Evolutionary conservation across 2,888 invertebrate species (phyloP).

Genomic region (Microchrysa polita): DNA sequence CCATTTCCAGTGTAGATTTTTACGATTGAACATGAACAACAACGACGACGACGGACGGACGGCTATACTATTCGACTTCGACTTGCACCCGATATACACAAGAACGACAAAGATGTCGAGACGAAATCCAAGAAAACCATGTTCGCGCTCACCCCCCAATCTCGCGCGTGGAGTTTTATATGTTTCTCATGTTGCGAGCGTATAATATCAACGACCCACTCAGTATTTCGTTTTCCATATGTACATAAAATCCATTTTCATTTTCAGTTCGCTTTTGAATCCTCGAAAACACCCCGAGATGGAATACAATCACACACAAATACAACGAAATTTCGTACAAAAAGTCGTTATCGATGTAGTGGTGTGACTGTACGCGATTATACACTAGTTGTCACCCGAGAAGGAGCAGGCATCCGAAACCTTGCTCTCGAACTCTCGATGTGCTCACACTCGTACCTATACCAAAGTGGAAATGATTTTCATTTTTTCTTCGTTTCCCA

Average conservation of each 20-base stretch:
- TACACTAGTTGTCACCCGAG: constrained; percentile 35
- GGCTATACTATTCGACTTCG: too few species aligned
- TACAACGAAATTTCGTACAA: constrained; percentile 15
- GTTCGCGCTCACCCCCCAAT: not conserved
- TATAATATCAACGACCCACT: constrained; percentile 13
- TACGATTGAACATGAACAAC: constrained; percentile 18
- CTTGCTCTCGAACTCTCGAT: constrained; percentile 1
- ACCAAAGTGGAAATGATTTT: not conserved
- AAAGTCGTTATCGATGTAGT: constrained; percentile 11
- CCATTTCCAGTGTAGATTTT: constrained; percentile 43
- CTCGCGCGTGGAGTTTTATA: constrained; percentile 4
- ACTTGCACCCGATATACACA: too few species aligned
- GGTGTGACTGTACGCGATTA: too few species aligned
- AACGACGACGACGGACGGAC: too few species aligned
- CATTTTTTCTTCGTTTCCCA: too few species aligned
- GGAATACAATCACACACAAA: constrained; percentile 30
- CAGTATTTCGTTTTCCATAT: constrained; percentile 22
- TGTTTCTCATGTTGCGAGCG: not conserved
- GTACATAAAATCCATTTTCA: constrained; percentile 39
- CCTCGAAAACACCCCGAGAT: constrained; percentile 35
- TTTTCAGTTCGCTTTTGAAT: constrained; percentile 30
- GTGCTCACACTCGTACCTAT: not conserved
- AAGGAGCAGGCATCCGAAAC: not conserved
- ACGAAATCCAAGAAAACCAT: constrained; percentile 35
- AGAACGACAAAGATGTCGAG: constrained; percentile 5